A percentile compares a stretch with the other conserved stretches of the same genome.
phyloP scores from a whole-genome alignment of 2,797 vertebrate species.

The Uromys caudimaculatus region DNA sequence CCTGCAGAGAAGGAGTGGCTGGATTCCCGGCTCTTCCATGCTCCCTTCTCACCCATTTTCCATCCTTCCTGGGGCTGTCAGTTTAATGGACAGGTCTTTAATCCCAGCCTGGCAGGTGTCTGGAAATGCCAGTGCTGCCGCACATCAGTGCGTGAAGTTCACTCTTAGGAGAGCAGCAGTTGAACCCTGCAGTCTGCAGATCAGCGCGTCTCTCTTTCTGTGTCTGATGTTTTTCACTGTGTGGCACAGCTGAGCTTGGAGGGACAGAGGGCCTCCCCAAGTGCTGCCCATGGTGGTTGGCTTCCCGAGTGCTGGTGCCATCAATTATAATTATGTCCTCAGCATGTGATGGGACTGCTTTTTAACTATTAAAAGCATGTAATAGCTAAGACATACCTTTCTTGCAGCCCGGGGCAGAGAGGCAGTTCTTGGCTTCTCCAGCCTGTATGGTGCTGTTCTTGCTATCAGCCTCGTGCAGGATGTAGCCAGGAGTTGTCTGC shows the following conservation, averaged over 20 bases:
- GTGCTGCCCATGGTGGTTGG: not conserved
- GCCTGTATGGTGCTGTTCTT: not conserved
- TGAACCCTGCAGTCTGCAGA: conserved; percentile 61
- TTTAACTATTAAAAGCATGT: conserved; percentile 72
- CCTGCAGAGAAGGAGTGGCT: conserved; percentile 27
- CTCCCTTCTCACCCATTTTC: not conserved
- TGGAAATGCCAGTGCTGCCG: conserved; percentile 70
- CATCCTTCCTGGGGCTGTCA: conserved; percentile 61
- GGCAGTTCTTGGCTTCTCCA: not conserved
- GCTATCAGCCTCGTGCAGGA: not conserved
- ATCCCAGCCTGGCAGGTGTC: conserved; percentile 58
- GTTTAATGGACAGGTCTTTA: conserved; percentile 67
- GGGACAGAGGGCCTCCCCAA: conserved; percentile 15
- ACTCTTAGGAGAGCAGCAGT: conserved; percentile 68
- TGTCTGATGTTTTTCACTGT: conserved; percentile 46
- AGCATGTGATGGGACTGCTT: conserved; percentile 55
- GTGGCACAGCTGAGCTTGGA: not conserved
- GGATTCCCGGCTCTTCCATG: conserved; percentile 1
- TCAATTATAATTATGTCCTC: conserved; percentile 64
- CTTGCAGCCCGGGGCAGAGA: not conserved
- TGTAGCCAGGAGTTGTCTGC: not conserved
- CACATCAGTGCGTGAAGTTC: conserved; percentile 64
- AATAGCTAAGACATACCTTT: conserved; percentile 49
- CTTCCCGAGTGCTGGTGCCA: conserved; percentile 35
- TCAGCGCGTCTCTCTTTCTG: conserved; percentile 43